Evolutionary conservation across 2,113 vertebrate species (phyloP), one percentile per base, ranked within the genome.

Genomic region (Macrotus californicus): DNA sequence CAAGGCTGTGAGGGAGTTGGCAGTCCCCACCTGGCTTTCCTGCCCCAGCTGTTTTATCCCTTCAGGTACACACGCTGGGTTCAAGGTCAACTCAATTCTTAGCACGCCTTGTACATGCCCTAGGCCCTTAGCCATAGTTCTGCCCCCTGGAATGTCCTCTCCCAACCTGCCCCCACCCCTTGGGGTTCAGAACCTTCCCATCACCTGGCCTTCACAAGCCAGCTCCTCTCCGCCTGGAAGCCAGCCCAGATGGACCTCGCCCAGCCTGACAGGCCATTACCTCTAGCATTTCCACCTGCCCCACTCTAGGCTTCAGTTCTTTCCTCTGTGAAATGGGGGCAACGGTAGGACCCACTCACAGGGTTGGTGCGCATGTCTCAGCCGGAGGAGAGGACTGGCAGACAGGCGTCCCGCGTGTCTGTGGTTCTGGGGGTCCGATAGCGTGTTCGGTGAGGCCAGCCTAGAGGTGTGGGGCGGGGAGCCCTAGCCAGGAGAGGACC

Each of bases 231-330:
- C 29, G 3, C 76, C 22, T 41, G 52, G 61, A 52, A 48, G 34
- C 81, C 56, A 80, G 3, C 29, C 15, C 81, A 73, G 36, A 9
- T 0, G 1, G 43, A 50, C 39, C 22, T 12, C 22, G 3, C 12
- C n/a, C 36, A 7, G 29, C 9, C 1, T 2, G 24, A 34, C 14
- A 2, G 15, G 34, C 46, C 16, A 0, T 24, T 0, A 8, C 59
- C 43, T 24, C 39, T 6, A 14, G 77, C 50, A 59, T 56, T 79
- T 24, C 46, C 66, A 5, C 14, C 15, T 0, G 3, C 7, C 70
- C 36, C 9, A 4, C 6, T 24, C 81, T 21, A 41, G 73, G 26
- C 66, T 70, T 76, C 4, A 0, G 19, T 70, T n/a, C 43, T 61
- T 18, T 83, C 61, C 61, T 91, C 59, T 67, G 39, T 52, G 82